Evolutionary conservation across 2,797 vertebrate genomes (phyloP).

Genomic region (Taeniopygia guttata): DNA sequence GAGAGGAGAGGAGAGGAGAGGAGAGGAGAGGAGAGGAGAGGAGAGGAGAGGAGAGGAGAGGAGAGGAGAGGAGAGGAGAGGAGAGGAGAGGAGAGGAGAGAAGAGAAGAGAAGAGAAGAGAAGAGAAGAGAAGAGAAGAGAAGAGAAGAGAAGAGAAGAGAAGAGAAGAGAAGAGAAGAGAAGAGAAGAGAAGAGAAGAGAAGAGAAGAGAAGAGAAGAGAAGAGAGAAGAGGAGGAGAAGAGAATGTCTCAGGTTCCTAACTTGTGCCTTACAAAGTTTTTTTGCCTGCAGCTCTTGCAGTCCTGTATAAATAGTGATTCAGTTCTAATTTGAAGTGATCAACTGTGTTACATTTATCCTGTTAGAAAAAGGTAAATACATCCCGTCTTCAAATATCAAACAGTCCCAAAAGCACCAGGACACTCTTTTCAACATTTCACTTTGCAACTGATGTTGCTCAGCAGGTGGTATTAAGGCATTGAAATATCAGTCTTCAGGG

Average conservation of each 20-base stretch:
- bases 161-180: no score
- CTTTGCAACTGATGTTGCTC: neutral
- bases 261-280: neutral
- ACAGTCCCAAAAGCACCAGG: neutral
- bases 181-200: no score
- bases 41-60: no score
- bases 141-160: neutral
- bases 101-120: no score
- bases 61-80: no score
- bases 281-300: neutral
- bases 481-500: neutral
- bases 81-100: no score
- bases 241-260: neutral
- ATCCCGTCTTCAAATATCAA: constrained; percentile 10
- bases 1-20: no score
- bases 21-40: no score
- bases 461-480: constrained; percentile 19
- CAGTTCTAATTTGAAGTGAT: neutral
- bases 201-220: neutral
- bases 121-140: neutral
- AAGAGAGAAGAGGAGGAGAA: no score
- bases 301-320: neutral
- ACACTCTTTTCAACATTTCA: neutral
- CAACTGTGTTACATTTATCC: neutral
- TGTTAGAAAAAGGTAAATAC: neutral